Conservation (phyloP, 2,113 vertebrate genomes). For the Corythornis madagascariensis region DNA sequence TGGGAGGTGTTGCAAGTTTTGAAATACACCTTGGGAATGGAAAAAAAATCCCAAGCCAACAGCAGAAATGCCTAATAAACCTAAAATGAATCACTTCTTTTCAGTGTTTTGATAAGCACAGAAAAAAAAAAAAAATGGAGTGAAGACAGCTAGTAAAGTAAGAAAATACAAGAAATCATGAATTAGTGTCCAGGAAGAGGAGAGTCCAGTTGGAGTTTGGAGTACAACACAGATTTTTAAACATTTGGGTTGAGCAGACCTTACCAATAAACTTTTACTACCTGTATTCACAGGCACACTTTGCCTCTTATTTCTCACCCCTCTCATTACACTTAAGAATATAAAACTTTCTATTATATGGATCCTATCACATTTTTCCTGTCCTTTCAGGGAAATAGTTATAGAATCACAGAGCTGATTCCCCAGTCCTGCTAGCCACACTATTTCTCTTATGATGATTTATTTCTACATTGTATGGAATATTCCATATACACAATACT, state of each 20-base stretch:
- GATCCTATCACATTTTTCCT: neutral
- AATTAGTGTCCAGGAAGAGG: neutral
- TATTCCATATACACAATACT: neutral
- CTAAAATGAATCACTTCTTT: neutral
- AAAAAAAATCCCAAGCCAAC: neutral
- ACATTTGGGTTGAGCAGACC: neutral
- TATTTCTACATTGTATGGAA: neutral
- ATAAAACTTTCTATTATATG: neutral
- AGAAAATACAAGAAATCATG: neutral
- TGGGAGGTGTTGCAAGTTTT: neutral
- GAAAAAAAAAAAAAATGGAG: neutral
- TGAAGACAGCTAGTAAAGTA: neutral
- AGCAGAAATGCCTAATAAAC: neutral
- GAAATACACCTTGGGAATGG: neutral
- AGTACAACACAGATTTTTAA: neutral
- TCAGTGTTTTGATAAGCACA: neutral
- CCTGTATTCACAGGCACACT: neutral
- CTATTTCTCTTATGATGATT: neutral
- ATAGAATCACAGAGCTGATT: too few species aligned
- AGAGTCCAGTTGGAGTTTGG: fast-evolving
- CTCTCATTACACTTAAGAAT: neutral
- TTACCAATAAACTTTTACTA: neutral
- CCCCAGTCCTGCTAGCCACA: too few species aligned
- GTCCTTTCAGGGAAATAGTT: neutral
- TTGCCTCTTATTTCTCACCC: neutral